Evolutionary conservation across 2,888 invertebrate genomes (phyloP).

Genomic region (Cheilosia variabilis): DNA sequence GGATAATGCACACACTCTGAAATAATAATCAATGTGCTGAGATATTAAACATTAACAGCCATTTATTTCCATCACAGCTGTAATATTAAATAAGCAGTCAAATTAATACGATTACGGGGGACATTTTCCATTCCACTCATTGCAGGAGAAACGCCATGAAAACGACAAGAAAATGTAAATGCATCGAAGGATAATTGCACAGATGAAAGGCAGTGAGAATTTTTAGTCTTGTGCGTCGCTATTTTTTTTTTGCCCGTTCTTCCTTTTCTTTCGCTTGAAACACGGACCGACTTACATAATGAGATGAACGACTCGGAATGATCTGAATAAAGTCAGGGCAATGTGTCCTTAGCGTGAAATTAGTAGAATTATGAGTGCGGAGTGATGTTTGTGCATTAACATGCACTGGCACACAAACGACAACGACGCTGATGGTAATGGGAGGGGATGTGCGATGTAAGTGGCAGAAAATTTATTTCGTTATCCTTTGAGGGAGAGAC

Average conservation of each 20-base stretch:
- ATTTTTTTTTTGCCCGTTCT: not conserved
- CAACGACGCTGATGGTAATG: not conserved
- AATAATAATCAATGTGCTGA: not conserved
- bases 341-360: constrained; percentile 60
- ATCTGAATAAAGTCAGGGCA: constrained; percentile 37
- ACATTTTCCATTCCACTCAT: not conserved
- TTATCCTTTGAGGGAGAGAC: constrained; percentile 28
- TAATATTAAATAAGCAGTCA: constrained; percentile 5
- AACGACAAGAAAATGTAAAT: constrained; percentile 18
- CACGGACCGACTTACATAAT: constrained; percentile 30
- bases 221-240: constrained; percentile 9
- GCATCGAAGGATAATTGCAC: constrained; percentile 42
- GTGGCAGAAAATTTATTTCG: constrained; percentile 46
- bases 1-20: not conserved
- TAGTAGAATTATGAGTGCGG: constrained; percentile 58
- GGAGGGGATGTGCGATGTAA: not conserved
- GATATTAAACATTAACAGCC: constrained; percentile 7
- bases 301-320: constrained; percentile 20
- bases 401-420: constrained; percentile 17
- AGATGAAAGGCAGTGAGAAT: not conserved
- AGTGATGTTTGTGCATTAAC: constrained; percentile 59
- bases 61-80: not conserved
- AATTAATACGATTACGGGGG: constrained; percentile 8
- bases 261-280: constrained; percentile 2
- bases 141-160: constrained; percentile 1